These are phyloP conservation scores for Anorthoa munda DNA, from an alignment of 2,888 invertebrate genomes.

Conservation along the genomic window DNA sequence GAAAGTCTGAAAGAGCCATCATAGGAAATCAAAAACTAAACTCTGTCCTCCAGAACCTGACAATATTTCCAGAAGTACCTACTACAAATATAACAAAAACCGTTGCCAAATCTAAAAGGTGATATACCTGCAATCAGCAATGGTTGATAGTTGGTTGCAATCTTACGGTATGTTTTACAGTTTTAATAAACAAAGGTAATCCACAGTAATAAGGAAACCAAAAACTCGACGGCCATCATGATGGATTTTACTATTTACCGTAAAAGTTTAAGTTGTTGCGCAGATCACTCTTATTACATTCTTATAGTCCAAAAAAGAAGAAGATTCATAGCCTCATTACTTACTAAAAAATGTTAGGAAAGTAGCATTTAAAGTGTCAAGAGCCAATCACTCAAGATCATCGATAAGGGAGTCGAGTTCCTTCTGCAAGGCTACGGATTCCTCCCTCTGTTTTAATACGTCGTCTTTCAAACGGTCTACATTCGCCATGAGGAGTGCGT, in stretches of 20 bases:
- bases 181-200: background rate
- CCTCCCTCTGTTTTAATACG: constrained; percentile 95
- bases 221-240: background rate
- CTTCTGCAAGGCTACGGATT: constrained; percentile 94
- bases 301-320: background rate
- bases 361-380: constrained; percentile 6
- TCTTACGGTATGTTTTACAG: background rate
- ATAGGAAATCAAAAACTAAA: background rate
- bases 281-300: background rate
- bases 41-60: background rate
- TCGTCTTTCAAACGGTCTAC: constrained; percentile 97
- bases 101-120: background rate
- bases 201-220: background rate
- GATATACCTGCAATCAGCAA: no score
- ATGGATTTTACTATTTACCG: background rate
- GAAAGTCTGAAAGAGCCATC: background rate
- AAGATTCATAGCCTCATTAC: constrained; percentile 17
- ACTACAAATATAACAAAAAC: background rate
- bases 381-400: constrained; percentile 93
- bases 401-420: constrained; percentile 96
- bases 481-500: constrained; percentile 96
- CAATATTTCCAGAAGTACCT: background rate
- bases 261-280: background rate
- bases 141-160: no score
- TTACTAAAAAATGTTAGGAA: constrained; percentile 33